These are phyloP conservation scores for Botia kubotai DNA, from an alignment of 2,797 vertebrate genomes.

Conservation along the genomic window DNA sequence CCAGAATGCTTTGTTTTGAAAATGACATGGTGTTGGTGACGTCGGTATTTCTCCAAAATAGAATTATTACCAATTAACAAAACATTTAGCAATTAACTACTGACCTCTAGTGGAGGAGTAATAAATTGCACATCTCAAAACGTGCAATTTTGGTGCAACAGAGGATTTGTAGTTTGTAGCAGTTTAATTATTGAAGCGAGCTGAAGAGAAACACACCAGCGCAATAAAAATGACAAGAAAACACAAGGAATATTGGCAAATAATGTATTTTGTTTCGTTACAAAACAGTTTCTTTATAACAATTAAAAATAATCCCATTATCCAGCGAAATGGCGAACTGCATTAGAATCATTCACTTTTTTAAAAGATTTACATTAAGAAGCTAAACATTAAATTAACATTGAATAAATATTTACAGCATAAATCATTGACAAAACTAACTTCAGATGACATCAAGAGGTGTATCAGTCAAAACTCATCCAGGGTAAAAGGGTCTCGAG, in stretches of 20 bases:
- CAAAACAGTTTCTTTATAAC: constrained; percentile 29
- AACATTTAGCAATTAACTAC: not conserved
- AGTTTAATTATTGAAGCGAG: too few species aligned
- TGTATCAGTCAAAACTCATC: constrained; percentile 28
- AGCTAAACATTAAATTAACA: constrained; percentile 22
- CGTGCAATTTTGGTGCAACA: too few species aligned
- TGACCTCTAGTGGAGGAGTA: constrained; percentile 46
- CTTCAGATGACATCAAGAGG: constrained; percentile 28
- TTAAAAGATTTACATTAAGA: constrained; percentile 25
- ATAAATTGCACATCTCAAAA: not conserved
- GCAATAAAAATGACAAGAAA: not conserved
- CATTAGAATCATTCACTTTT: not conserved
- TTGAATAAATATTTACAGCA: constrained; percentile 19
- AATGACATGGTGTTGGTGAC: not conserved
- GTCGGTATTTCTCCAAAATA: not conserved
- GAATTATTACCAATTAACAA: not conserved
- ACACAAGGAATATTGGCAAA: not conserved
- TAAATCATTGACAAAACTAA: constrained; percentile 26
- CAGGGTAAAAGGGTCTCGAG: constrained; percentile 10
- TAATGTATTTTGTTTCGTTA: constrained; percentile 55
- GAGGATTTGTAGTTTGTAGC: not conserved
- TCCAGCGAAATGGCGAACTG: constrained; percentile 36
- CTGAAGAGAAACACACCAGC: too few species aligned
- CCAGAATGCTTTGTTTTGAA: not conserved
- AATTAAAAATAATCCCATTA: too few species aligned